Evolutionary conservation across 2,888 invertebrate genomes (phyloP), one percentile per base, ranked within the genome.

Genomic region (Tenthredo scrophulariae): DNA sequence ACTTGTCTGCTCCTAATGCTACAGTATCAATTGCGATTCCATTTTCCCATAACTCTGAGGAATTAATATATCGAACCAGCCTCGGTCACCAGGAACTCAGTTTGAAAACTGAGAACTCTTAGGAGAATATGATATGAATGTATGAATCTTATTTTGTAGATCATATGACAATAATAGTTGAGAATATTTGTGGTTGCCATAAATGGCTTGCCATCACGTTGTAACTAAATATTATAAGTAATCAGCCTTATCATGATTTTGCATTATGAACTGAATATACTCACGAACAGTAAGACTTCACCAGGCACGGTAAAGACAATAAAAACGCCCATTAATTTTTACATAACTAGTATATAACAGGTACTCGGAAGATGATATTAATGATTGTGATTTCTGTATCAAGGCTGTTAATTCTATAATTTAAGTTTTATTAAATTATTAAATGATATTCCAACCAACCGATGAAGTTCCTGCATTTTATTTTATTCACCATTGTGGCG

Each of bases 151-250:
- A 2, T 22, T 74, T 74, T 43, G 40, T 74, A 43, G 43, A 74
- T 22, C 43, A 43, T n/a, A 74, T 74, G 72, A 74, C 72, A 74
- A 74, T 74, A 74, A 74, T 65, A 65, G 13, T 33, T 67, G 13
- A 67, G 33, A 33, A 26, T 67, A 67, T 67, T 7, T 67, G 33
- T 43, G 43, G 72, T 43, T 74, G 72, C 43, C 46, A 46, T n/a
- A 43, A 74, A 67, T 29, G 40, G 43, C 43, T 74, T 13, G 72
- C 72, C 26, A 43, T 13, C 46, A 46, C 13, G 26, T 22, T 13
- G 10, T n/a, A 74, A n/a, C 22, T 22, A 43, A 74, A 74, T 74
- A 40, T 29, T 43, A 74, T 43, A 43, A 43, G n/a, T 74, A 74
- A 43, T 26, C 6, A 62, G 72, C 22, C 7, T 67, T 15, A 46